Conservation (phyloP, 1,140 invertebrate genomes). For the Macrosteles quadrilineatus region DNA sequence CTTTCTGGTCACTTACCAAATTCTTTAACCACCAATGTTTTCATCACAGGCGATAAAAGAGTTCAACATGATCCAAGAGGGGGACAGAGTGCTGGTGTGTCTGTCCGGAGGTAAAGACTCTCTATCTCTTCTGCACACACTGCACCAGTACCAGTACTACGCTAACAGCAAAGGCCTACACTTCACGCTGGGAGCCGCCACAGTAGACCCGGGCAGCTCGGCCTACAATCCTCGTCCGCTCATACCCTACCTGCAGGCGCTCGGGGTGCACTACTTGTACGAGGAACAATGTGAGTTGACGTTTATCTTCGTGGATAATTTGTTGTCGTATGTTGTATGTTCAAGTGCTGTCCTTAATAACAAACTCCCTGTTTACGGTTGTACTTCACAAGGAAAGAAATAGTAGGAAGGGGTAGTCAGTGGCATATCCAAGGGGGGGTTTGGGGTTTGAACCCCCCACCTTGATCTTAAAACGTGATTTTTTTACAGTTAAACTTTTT, state of each 20-base stretch:
- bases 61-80: conserved; percentile 82
- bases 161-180: conserved; percentile 69
- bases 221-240: conserved; percentile 67
- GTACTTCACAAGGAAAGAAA: no score
- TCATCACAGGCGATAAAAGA: conserved; percentile 75
- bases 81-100: conserved; percentile 81
- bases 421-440: no score
- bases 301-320: background rate
- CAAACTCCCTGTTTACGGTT: no score
- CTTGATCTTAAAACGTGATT: no score
- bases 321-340: conserved; percentile 5
- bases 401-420: no score
- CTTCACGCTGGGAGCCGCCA: conserved; percentile 75
- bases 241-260: conserved; percentile 65
- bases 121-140: conserved; percentile 75
- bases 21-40: no score
- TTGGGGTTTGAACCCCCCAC: no score
- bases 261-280: conserved; percentile 71
- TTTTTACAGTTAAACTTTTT: no score
- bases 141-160: conserved; percentile 83
- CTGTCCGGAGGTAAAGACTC: conserved; percentile 83
- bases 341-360: no score
- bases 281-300: conserved; percentile 59
- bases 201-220: conserved; percentile 65
- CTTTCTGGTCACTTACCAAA: no score